A percentile compares a stretch with the other conserved stretches of the same genome.
phyloP scores from a whole-genome alignment of 2,888 invertebrate genomes.

The Drosophila lacicola region DNA sequence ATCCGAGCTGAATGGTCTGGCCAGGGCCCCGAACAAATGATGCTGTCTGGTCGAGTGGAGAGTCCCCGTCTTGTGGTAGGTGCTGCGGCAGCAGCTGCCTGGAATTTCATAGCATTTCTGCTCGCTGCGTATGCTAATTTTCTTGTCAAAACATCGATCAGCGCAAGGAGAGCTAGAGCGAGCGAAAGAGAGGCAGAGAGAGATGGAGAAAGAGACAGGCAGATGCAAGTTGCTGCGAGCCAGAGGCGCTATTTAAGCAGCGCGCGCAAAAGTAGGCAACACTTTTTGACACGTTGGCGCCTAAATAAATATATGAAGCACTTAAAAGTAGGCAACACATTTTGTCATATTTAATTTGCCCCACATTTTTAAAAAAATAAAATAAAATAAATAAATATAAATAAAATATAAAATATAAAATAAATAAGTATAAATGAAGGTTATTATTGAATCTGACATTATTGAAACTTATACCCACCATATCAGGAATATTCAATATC shows the following conservation, averaged over 20 bases:
- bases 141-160: conserved; percentile 78
- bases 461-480: no score
- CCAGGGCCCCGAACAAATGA: conserved; percentile 42
- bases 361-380: no score
- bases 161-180: conserved; percentile 3
- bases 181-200: no score
- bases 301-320: background rate
- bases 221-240: background rate
- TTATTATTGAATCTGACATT: no score
- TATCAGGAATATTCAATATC: no score
- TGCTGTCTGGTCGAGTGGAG: conserved; percentile 32
- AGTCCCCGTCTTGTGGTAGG: background rate
- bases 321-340: conserved; percentile 2
- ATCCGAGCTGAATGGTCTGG: conserved; percentile 27
- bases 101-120: conserved; percentile 16
- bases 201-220: no score
- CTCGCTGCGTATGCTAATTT: conserved; percentile 73
- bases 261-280: conserved; percentile 8
- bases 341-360: background rate
- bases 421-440: no score
- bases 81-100: conserved; percentile 7
- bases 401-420: no score
- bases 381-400: no score
- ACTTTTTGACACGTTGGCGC: background rate
- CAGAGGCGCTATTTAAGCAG: background rate